phyloP scores from a whole-genome alignment of 2,888 invertebrate species.

The Aleiodes alternator region DNA sequence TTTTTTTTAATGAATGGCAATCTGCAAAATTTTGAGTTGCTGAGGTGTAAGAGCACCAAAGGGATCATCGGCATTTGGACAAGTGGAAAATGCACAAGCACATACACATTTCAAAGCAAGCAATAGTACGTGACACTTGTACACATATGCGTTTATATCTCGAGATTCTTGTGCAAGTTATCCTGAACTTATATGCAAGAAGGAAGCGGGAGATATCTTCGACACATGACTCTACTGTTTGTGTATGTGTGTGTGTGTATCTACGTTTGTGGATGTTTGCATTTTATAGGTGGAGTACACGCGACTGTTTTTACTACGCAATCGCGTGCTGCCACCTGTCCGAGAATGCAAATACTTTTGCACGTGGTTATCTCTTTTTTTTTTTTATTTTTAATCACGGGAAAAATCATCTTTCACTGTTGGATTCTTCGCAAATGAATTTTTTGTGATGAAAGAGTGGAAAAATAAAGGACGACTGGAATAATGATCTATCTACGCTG shows the following conservation, averaged over 20 bases:
- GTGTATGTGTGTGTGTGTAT: too few species aligned
- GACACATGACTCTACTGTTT: constrained; percentile 10
- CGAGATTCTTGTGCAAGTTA: constrained; percentile 24
- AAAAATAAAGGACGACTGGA: too few species aligned
- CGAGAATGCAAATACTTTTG: constrained; percentile 39
- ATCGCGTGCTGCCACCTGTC: constrained; percentile 65
- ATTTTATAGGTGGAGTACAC: constrained; percentile 27
- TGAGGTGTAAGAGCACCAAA: too few species aligned
- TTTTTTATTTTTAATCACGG: constrained; percentile 42
- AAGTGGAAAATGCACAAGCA: too few species aligned
- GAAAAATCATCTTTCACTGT: neutral
- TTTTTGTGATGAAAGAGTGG: too few species aligned
- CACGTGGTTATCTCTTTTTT: constrained; percentile 35
- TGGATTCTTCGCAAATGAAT: too few species aligned
- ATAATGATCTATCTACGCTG: too few species aligned
- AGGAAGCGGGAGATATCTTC: neutral
- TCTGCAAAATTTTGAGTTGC: too few species aligned
- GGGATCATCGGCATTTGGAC: too few species aligned
- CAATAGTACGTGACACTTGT: neutral
- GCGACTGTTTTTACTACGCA: constrained; percentile 22
- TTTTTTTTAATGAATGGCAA: too few species aligned
- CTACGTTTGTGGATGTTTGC: constrained; percentile 16
- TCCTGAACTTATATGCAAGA: constrained; percentile 18
- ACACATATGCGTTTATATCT: constrained; percentile 10
- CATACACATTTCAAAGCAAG: too few species aligned